These are phyloP conservation scores for Ischnura elegans DNA, from an alignment of 2,888 invertebrate genomes.

Conservation along the genomic window DNA sequence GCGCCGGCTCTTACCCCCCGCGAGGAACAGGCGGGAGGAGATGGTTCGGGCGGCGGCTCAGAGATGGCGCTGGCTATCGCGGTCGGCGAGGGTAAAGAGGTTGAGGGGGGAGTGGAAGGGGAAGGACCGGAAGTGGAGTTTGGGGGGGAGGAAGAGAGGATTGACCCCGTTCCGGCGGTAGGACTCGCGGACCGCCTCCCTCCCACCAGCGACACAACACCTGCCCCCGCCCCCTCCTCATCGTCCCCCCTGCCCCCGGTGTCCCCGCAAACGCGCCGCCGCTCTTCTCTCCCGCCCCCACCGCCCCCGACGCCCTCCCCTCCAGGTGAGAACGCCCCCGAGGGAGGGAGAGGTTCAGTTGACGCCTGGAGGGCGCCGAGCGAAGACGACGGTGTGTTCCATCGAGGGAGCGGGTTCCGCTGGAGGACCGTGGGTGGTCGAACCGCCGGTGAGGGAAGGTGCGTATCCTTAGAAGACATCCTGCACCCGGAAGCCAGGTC, in stretches of 20 bases:
- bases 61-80: conserved; percentile 53
- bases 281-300: background rate
- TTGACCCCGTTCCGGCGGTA: conserved; percentile 60
- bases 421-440: conserved; percentile 47
- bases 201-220: background rate
- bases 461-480: conserved; percentile 57
- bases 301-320: conserved; percentile 32
- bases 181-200: conserved; percentile 21
- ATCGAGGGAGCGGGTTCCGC: background rate
- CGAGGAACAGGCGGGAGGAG: background rate
- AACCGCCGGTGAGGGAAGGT: conserved; percentile 46
- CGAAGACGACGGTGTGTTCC: background rate
- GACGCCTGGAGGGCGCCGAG: conserved; percentile 56
- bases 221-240: conserved; percentile 19
- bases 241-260: background rate
- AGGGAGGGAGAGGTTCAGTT: conserved; percentile 50
- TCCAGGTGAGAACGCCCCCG: conserved; percentile 43
- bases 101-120: background rate
- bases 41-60: conserved; percentile 28
- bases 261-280: background rate
- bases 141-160: background rate
- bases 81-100: background rate
- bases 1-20: background rate
- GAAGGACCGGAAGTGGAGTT: conserved; percentile 49
- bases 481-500: conserved; percentile 44